Evolutionary conservation across 2,888 invertebrate species (phyloP).

Genomic region (Seira sanloemensis): DNA sequence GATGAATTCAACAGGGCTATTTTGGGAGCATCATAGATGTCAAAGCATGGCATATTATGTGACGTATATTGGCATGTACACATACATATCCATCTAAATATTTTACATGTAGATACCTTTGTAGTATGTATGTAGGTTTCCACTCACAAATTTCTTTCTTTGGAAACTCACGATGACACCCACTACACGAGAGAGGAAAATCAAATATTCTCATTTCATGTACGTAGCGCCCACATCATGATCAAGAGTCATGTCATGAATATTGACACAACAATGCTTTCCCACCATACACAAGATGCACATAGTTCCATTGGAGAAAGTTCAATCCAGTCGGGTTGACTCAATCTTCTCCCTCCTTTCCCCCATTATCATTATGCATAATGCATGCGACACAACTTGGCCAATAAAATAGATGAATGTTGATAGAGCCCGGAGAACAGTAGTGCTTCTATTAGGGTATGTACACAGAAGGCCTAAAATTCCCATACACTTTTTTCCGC

Average conservation of each 20-base stretch:
- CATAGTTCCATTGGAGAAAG: not conserved
- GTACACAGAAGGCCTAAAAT: not conserved
- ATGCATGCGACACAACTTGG: conserved; percentile 9
- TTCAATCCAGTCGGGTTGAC: not conserved
- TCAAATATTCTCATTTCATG: not conserved
- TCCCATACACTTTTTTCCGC: too few species aligned
- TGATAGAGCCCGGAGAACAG: not conserved
- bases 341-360: not conserved
- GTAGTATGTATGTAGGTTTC: too few species aligned
- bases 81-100: too few species aligned
- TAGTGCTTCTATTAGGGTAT: not conserved
- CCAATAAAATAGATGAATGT: conserved; percentile 7
- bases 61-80: too few species aligned
- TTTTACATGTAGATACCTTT: too few species aligned
- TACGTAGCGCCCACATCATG: not conserved
- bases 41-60: too few species aligned
- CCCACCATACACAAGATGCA: not conserved
- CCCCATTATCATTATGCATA: not conserved
- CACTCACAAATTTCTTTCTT: too few species aligned
- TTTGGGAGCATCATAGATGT: too few species aligned
- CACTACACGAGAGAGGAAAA: not conserved
- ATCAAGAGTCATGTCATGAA: conserved; percentile 14
- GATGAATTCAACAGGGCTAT: too few species aligned
- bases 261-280: conserved; percentile 6
- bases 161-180: not conserved